phyloP scores from a whole-genome alignment of 2,113 vertebrate species.

The Xyrauchen texanus region DNA sequence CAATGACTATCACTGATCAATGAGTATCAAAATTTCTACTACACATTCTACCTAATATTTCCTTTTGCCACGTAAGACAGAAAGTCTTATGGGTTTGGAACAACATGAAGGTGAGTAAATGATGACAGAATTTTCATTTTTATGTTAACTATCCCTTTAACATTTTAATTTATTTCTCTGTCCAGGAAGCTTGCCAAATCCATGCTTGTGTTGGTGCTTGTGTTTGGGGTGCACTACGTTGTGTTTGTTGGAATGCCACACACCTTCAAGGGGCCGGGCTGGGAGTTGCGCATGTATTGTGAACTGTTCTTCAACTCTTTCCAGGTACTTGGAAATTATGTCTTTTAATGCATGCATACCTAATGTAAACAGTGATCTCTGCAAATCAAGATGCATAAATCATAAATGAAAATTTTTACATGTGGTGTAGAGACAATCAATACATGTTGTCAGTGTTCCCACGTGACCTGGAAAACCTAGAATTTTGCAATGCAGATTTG shows the following conservation, averaged over 20 bases:
- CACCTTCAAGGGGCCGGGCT: constrained; percentile 76
- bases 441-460: no score
- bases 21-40: no score
- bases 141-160: not conserved
- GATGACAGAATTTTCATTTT: not conserved
- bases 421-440: not conserved
- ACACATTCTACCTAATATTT: no score
- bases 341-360: not conserved
- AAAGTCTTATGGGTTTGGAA: no score
- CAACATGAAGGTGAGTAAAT: no score
- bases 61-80: no score
- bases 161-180: not conserved
- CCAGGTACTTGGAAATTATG: constrained; percentile 72
- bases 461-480: no score
- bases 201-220: constrained; percentile 83
- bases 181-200: constrained; percentile 86
- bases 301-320: constrained; percentile 92
- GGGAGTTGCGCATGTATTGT: constrained; percentile 89
- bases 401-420: not conserved
- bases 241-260: constrained; percentile 85
- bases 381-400: constrained; percentile 8
- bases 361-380: constrained; percentile 26
- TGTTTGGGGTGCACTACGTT: constrained; percentile 88
- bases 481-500: no score
- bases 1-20: no score